These are phyloP conservation scores for Xanthostigma xanthostigma DNA, from an alignment of 2,888 invertebrate genomes.

Conservation along the genomic window DNA sequence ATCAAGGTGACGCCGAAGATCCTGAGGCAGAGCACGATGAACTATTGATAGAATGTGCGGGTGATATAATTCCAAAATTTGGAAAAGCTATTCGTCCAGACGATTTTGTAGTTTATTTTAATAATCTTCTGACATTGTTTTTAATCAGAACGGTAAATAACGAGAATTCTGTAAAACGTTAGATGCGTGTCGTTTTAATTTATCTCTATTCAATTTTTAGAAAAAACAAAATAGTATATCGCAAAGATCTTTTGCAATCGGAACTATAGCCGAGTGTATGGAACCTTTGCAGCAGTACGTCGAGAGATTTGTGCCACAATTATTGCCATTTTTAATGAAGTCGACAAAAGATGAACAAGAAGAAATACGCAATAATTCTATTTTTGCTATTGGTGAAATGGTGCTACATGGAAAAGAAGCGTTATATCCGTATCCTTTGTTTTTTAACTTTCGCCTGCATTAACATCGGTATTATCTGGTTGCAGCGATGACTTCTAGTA, in stretches of 20 bases:
- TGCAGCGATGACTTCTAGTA: too few relatives aligned
- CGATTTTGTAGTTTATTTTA: constrained; percentile 52
- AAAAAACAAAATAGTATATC: constrained; percentile 46
- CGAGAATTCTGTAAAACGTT: neutral
- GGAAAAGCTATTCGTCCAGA: constrained; percentile 48
- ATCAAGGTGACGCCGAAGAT: constrained; percentile 30
- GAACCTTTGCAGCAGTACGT: constrained; percentile 39
- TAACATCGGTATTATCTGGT: neutral
- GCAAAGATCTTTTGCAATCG: constrained; percentile 56
- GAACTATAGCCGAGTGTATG: constrained; percentile 59
- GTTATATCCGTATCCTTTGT: constrained; percentile 39
- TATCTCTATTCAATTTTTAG: constrained; percentile 26
- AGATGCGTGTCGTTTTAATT: constrained; percentile 1
- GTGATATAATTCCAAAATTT: constrained; percentile 54
- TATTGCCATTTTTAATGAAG: constrained; percentile 46
- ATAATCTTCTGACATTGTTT: constrained; percentile 43
- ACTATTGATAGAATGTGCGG: constrained; percentile 56
- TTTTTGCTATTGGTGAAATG: constrained; percentile 61
- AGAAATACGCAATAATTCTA: constrained; percentile 62
- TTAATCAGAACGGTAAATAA: constrained; percentile 45
- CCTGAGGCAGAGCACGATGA: constrained; percentile 58
- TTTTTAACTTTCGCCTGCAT: neutral
- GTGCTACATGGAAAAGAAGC: constrained; percentile 47
- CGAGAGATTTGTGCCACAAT: constrained; percentile 38
- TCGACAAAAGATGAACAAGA: constrained; percentile 45